Conservation (phyloP, 23 tunicate species). For the Halocynthia aurantium region DNA sequence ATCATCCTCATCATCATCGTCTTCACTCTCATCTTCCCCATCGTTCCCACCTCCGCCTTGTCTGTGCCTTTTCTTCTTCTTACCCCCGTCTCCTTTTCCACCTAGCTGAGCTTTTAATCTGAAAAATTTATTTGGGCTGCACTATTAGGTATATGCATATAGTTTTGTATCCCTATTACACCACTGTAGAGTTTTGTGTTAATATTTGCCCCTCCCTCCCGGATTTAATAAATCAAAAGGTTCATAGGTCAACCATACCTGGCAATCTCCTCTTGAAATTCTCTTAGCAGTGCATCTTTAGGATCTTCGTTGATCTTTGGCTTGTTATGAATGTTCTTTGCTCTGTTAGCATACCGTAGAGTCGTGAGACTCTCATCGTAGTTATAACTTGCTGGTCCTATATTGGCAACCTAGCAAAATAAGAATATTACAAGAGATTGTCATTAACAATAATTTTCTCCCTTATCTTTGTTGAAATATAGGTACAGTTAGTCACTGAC, state of each 20-base stretch:
- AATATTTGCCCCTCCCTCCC: no score
- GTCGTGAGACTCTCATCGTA: slow-evolving; percentile 94
- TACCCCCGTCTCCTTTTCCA: slow-evolving; percentile 24
- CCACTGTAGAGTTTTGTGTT: no score
- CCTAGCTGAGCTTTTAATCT: slow-evolving; percentile 66
- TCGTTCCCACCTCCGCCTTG: slow-evolving; percentile 8
- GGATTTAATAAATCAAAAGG: neutral
- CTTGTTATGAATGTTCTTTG: slow-evolving; percentile 91
- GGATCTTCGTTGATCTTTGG: slow-evolving; percentile 99
- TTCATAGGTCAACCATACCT: slow-evolving; percentile 29
- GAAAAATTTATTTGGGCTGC: neutral
- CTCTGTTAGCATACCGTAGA: slow-evolving; percentile 92
- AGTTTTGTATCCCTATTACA: no score
- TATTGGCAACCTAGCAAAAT: slow-evolving; percentile 76
- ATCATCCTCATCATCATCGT: slow-evolving; percentile 42
- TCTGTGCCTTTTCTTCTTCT: slow-evolving; percentile 30
- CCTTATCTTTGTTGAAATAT: no score
- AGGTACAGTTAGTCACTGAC: no score
- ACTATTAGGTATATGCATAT: no score
- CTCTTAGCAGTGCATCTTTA: slow-evolving; percentile 93
- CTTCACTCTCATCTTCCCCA: slow-evolving; percentile 41
- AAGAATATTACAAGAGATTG: neutral
- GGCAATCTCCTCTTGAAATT: slow-evolving; percentile 97
- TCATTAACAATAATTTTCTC: neutral
- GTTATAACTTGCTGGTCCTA: slow-evolving; percentile 97